Evolutionary conservation across 1,140 invertebrate species (phyloP).

Genomic region (Plodia interpunctella): DNA sequence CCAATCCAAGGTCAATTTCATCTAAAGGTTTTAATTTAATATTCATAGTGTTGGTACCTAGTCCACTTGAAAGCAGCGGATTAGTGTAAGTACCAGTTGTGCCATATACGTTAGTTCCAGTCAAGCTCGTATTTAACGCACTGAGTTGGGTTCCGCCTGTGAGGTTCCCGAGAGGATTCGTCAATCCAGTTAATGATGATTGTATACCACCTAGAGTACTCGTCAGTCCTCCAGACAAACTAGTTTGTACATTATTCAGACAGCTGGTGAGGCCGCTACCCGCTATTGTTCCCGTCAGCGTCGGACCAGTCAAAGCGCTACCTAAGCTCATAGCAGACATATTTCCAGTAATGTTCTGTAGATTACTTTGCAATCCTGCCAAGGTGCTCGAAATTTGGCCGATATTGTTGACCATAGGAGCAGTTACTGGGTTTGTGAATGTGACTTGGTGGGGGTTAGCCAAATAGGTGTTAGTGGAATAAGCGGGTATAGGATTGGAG

Average conservation of each 20-base stretch:
- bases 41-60: slow-evolving; percentile 75
- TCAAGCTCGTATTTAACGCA: slow-evolving; percentile 69
- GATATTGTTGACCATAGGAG: slow-evolving; percentile 70
- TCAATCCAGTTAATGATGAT: slow-evolving; percentile 57
- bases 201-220: slow-evolving; percentile 63
- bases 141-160: slow-evolving; percentile 71
- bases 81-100: slow-evolving; percentile 79
- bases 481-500: slow-evolving; percentile 66
- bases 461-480: slow-evolving; percentile 64
- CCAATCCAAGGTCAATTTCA: slow-evolving; percentile 81
- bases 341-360: slow-evolving; percentile 68
- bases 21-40: slow-evolving; percentile 83
- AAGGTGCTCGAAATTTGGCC: slow-evolving; percentile 72
- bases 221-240: slow-evolving; percentile 61
- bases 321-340: slow-evolving; percentile 64
- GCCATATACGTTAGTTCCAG: slow-evolving; percentile 63
- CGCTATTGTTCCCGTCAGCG: slow-evolving; percentile 57
- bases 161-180: slow-evolving; percentile 66
- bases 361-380: slow-evolving; percentile 69
- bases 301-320: slow-evolving; percentile 46
- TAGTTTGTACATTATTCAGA: slow-evolving; percentile 67
- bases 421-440: slow-evolving; percentile 76
- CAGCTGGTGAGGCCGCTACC: slow-evolving; percentile 60
- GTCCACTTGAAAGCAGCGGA: slow-evolving; percentile 75
- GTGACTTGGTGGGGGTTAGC: slow-evolving; percentile 75